These are phyloP conservation scores for Tachycineta bicolor DNA, from an alignment of 2,113 vertebrate species.

Conservation along the genomic window DNA sequence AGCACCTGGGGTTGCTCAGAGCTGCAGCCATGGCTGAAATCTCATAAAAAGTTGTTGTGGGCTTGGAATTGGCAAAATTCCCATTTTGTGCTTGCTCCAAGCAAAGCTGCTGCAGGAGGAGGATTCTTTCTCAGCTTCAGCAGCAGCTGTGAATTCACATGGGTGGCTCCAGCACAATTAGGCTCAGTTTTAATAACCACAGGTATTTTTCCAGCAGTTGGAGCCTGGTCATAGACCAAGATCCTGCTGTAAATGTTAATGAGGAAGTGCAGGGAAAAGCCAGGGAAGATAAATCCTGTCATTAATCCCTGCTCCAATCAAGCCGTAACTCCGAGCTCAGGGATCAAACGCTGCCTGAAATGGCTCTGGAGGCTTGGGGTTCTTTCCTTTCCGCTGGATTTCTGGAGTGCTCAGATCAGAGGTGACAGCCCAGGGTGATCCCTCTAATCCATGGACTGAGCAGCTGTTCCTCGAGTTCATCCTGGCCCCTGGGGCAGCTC, in stretches of 20 bases:
- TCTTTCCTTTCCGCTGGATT: neutral
- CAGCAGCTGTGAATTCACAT: neutral
- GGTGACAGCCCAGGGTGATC: neutral
- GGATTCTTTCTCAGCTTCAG: neutral
- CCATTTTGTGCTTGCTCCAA: neutral
- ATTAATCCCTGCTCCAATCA: neutral
- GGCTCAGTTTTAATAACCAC: neutral
- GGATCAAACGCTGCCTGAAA: neutral
- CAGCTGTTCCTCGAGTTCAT: neutral
- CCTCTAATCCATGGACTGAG: neutral
- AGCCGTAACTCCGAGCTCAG: neutral
- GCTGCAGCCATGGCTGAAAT: rapidly evolving
- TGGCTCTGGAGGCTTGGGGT: neutral
- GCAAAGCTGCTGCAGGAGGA: neutral
- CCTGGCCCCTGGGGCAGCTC: neutral
- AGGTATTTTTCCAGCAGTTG: neutral
- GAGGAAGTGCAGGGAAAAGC: neutral
- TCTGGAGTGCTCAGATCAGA: neutral
- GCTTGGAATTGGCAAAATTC: neutral
- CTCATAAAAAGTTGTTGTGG: neutral
- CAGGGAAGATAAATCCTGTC: neutral
- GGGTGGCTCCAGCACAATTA: neutral
- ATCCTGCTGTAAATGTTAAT: neutral
- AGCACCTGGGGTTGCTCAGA: neutral
- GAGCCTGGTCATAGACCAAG: neutral